Percentiles rank a stretch among this genome's conserved stretches.
Conservation (phyloP, 2,797 vertebrate genomes). For the Oreochromis mossambicus region DNA sequence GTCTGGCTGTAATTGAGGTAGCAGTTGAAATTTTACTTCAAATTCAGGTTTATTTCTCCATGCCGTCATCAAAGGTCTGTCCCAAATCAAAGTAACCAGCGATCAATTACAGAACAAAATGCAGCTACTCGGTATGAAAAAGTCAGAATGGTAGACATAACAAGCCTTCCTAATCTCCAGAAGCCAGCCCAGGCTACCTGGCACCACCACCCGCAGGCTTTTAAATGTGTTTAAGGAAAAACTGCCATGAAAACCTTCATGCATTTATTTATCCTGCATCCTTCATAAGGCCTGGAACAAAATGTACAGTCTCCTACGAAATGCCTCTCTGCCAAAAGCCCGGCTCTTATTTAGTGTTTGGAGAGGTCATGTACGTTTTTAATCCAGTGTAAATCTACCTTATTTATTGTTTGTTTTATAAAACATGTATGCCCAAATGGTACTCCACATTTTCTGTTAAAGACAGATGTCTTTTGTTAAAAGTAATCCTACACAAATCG, state of each 20-base stretch:
- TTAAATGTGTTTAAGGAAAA: constrained; percentile 34
- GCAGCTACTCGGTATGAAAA: neutral
- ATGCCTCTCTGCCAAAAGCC: constrained; percentile 13
- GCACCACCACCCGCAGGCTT: constrained; percentile 8
- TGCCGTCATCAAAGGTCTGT: constrained; percentile 1
- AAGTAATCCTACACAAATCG: constrained; percentile 22
- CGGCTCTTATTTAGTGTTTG: constrained; percentile 19
- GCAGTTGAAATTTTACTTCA: neutral
- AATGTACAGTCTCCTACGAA: constrained; percentile 8
- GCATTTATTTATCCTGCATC: constrained; percentile 51
- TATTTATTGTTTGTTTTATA: constrained; percentile 42
- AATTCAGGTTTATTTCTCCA: constrained; percentile 20
- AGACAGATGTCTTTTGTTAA: constrained; percentile 46
- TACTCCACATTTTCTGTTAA: neutral
- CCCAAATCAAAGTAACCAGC: constrained; percentile 33
- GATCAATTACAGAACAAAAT: constrained; percentile 24
- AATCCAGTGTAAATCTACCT: constrained; percentile 48
- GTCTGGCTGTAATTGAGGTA: neutral
- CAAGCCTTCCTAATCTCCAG: constrained; percentile 11
- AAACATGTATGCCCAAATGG: neutral
- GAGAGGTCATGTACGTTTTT: constrained; percentile 8
- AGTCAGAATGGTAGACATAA: constrained; percentile 8
- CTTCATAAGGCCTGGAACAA: constrained; percentile 35
- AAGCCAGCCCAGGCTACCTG: constrained; percentile 13
- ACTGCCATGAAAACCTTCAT: constrained; percentile 13